Base-by-base conservation (phyloP, 2,113 vertebrate species). In the Calidris pygmaea region DNA sequence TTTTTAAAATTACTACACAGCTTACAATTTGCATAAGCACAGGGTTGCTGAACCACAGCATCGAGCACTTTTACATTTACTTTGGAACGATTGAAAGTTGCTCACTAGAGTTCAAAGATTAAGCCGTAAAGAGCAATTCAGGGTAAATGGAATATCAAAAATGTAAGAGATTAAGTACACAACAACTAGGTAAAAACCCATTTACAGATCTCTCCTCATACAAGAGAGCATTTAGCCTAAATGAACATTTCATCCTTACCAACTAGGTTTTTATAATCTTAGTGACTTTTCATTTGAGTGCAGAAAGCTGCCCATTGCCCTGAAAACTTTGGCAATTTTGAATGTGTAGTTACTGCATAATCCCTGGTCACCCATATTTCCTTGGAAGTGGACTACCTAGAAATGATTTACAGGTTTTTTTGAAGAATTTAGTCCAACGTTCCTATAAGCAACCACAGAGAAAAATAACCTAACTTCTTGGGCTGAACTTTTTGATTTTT, bases 1-100 rank as follows among this genome's bases (percentile, higher is more conserved):
- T 87, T 95, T 96, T 95, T 82, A 82, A 94, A 89, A 93, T 96
- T 95, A 96, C 89, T 93, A 94, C 89, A 89, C 85, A 93, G 91
- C 81, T 95, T 95, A 83, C 84, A 80, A 83, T 96, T 94, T 92
- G 87, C 91, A 95, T 96, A 94, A 96, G 78, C 76, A 91, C 55
- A 91, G 77, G 43, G 62, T 32, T 94, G 89, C 34, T 90, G 95
- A 96, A 85, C 89, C 89, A 85, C 63, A 2, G 93, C 87, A 89
- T 18, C 21, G 53, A 80, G 65, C 67, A 88, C 84, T 90, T 93
- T 26, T 81, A 89, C 72, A 89, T 93, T 95, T 81, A 92, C 72
- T 95, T 89, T 76, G 78, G 80, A 96, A 66, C 0, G 62, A 93
- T 2, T 91, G 90, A 72, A 93, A 93, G 85, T 27, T 92, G 58